A percentile compares a stretch with the other conserved stretches of the same genome.
phyloP scores from a whole-genome alignment of 2,888 invertebrate species.

The Melitaea athalia region DNA sequence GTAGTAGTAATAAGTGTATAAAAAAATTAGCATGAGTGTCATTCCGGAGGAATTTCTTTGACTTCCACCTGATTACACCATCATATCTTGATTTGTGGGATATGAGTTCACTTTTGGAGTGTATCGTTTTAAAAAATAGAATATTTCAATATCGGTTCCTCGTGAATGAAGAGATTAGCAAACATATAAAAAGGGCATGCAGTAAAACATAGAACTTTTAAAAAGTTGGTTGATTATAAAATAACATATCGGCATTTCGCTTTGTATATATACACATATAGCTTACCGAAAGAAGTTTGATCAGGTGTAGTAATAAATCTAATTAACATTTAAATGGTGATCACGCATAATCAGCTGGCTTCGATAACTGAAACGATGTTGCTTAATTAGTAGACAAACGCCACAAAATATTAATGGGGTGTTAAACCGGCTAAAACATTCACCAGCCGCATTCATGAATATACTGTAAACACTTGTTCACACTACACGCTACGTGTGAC shows the following conservation, averaged over 20 bases:
- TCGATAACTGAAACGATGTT: slow-evolving; percentile 68
- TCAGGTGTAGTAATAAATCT: slow-evolving; percentile 76
- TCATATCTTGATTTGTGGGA: too few relatives aligned
- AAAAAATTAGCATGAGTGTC: too few relatives aligned
- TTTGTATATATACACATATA: slow-evolving; percentile 42
- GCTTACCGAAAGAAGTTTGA: slow-evolving; percentile 56
- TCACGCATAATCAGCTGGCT: slow-evolving; percentile 78
- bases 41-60: too few relatives aligned
- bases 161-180: not conserved
- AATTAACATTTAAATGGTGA: slow-evolving; percentile 81
- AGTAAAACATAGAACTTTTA: not conserved
- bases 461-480: slow-evolving; percentile 61
- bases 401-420: slow-evolving; percentile 62
- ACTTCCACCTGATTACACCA: too few relatives aligned
- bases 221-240: slow-evolving; percentile 15
- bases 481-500: slow-evolving; percentile 42
- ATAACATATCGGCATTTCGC: slow-evolving; percentile 37
- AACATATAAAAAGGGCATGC: not conserved
- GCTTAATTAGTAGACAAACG: slow-evolving; percentile 76
- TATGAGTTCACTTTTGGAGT: too few relatives aligned
- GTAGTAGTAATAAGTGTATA: too few relatives aligned
- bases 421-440: slow-evolving; percentile 62
- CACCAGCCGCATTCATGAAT: slow-evolving; percentile 42
- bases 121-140: too few relatives aligned
- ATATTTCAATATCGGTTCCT: too few relatives aligned